Percentiles rank a stretch among this genome's conserved stretches.
phyloP scores from a whole-genome alignment of 2,113 vertebrate genomes.

The Halichoeres trimaculatus region DNA sequence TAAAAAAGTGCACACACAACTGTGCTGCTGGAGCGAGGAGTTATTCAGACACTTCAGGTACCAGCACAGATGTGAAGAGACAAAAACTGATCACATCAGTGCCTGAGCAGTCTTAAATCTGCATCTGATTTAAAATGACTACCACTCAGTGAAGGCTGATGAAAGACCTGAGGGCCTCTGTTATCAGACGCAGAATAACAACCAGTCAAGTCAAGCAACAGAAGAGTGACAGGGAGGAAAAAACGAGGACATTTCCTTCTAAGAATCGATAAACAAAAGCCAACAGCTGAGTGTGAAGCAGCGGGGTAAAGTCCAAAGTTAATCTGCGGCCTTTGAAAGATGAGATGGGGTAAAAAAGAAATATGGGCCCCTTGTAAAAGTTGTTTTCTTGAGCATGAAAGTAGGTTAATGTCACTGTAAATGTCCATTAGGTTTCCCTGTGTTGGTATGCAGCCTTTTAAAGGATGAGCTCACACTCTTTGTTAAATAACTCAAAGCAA shows the following conservation, averaged over 20 bases:
- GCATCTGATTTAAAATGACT: constrained; percentile 32
- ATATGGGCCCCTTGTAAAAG: constrained; percentile 31
- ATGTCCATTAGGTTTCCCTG: constrained; percentile 1
- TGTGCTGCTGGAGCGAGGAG: not conserved
- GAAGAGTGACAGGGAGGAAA: not conserved
- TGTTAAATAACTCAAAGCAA: too few relatives aligned
- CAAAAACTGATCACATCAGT: constrained; percentile 34
- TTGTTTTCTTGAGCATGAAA: constrained; percentile 36
- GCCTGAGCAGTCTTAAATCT: constrained; percentile 14
- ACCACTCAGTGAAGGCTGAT: constrained; percentile 13
- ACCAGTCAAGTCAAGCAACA: not conserved
- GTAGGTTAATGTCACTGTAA: constrained; percentile 51
- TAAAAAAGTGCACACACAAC: not conserved
- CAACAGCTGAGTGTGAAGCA: constrained; percentile 21
- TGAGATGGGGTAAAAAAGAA: not conserved
- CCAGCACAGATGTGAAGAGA: not conserved
- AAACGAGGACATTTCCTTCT: constrained; percentile 9
- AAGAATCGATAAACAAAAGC: constrained; percentile 6
- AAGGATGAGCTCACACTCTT: too few relatives aligned
- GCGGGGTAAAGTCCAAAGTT: constrained; percentile 56
- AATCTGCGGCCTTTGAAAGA: constrained; percentile 40
- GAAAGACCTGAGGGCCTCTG: constrained; percentile 22
- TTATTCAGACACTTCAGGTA: constrained; percentile 5
- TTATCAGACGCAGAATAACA: constrained; percentile 23
- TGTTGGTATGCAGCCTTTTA: not conserved